Evolutionary conservation across 2,797 vertebrate genomes (phyloP).

Genomic region (Leuciscus waleckii): DNA sequence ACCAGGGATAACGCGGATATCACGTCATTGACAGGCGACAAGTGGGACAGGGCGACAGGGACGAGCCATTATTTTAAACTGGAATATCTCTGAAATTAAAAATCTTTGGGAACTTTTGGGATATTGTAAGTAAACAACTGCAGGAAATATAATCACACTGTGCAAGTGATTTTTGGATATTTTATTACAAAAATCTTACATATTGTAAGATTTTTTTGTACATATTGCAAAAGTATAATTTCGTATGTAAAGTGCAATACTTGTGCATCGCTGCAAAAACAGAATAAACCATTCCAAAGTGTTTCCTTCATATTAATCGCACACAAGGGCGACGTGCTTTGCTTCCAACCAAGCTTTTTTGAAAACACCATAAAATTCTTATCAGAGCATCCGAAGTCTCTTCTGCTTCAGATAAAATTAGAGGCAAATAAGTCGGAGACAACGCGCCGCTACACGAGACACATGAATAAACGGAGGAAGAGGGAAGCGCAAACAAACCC

Average conservation of each 20-base stretch:
- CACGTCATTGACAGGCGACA: no score
- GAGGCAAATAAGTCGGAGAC: constrained; percentile 44
- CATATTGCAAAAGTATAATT: no score
- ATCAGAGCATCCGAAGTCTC: constrained; percentile 23
- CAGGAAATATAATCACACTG: no score
- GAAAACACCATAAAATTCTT: constrained; percentile 19
- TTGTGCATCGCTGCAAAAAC: constrained; percentile 1
- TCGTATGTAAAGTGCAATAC: neutral
- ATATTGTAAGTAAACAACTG: no score
- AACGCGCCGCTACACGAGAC: constrained; percentile 13
- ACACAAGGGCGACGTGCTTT: neutral
- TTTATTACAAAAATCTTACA: no score
- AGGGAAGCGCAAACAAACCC: constrained; percentile 64
- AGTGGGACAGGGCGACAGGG: no score
- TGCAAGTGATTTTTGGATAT: no score
- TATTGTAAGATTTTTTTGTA: no score
- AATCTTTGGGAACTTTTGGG: no score
- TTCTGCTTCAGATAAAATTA: constrained; percentile 33
- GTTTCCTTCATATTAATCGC: neutral
- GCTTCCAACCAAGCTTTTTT: constrained; percentile 6
- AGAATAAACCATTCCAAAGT: neutral
- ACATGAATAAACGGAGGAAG: constrained; percentile 43
- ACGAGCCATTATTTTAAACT: no score
- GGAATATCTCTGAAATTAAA: no score
- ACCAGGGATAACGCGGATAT: no score